Percentiles rank a stretch among this genome's conserved stretches.
phyloP scores from a whole-genome alignment of 2,888 invertebrate genomes.

The Amblyjoppa proteus region DNA sequence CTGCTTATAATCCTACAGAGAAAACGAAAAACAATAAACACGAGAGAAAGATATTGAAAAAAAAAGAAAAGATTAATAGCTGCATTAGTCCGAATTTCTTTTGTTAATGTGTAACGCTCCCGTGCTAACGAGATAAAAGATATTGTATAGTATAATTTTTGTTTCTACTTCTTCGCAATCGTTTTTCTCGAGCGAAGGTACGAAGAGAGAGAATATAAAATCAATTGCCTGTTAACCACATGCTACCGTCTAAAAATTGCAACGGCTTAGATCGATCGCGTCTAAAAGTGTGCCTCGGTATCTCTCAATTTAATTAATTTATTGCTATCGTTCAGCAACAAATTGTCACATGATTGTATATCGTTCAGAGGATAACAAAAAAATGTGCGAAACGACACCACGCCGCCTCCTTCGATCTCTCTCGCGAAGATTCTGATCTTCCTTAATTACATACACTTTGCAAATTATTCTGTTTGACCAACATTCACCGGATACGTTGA shows the following conservation, averaged over 20 bases:
- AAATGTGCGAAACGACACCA: constrained; percentile 18
- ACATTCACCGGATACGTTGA: constrained; percentile 39
- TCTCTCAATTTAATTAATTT: constrained; percentile 49
- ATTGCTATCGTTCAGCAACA: constrained; percentile 57
- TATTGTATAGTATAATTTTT: constrained; percentile 40
- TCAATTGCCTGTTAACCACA: constrained; percentile 2
- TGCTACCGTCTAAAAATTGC: constrained; percentile 35
- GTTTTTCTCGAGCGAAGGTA: constrained; percentile 22
- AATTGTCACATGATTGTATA: constrained; percentile 58
- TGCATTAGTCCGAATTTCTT: constrained; percentile 47
- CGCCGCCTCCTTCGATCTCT: constrained; percentile 45
- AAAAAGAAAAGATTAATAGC: constrained; percentile 56
- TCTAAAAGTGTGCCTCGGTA: constrained; percentile 28
- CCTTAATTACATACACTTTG: constrained; percentile 2
- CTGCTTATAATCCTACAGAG: constrained; percentile 58
- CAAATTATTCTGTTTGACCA: constrained; percentile 18
- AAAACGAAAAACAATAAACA: constrained; percentile 43
- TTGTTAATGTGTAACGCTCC: constrained; percentile 1
- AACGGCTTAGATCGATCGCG: constrained; percentile 26
- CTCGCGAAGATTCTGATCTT: constrained; percentile 15
- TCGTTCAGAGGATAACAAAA: constrained; percentile 42
- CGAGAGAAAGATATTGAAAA: constrained; percentile 53
- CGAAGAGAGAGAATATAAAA: constrained; percentile 25
- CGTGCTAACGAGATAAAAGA: constrained; percentile 37
- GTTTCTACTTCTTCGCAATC: constrained; percentile 26